A percentile compares a stretch with the other conserved stretches of the same genome.
Conservation (phyloP, 2,113 vertebrate species). For the Atractosteus spatula region DNA sequence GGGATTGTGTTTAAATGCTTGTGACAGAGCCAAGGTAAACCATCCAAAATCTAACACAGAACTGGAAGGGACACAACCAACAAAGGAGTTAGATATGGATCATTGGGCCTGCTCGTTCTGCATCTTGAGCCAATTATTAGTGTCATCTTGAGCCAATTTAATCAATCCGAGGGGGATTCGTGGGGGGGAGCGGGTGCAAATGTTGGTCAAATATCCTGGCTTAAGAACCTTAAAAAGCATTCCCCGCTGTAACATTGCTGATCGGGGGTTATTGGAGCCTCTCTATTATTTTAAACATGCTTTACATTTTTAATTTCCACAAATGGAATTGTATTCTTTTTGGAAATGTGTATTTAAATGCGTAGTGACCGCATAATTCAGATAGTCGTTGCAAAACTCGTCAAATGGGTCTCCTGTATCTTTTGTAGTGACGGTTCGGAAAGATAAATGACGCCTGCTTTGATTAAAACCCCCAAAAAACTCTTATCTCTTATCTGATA, state of each 20-base stretch:
- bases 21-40: slow-evolving; percentile 97
- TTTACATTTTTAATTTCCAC: slow-evolving; percentile 6
- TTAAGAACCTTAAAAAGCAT: slow-evolving; percentile 49
- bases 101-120: slow-evolving; percentile 83
- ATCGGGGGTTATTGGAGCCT: slow-evolving; percentile 8
- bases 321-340: not conserved
- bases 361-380: no score
- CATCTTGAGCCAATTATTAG: slow-evolving; percentile 99
- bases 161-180: slow-evolving; percentile 88
- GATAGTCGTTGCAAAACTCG: no score
- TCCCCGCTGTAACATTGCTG: slow-evolving; percentile 14
- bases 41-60: slow-evolving; percentile 92
- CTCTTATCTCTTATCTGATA: no score
- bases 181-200: slow-evolving; percentile 76
- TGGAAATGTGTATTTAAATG: no score
- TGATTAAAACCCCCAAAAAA: not conserved
- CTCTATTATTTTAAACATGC: slow-evolving; percentile 17
- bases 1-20: slow-evolving; percentile 93
- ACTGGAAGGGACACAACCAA: slow-evolving; percentile 88
- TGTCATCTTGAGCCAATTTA: slow-evolving; percentile 99
- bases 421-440: not conserved
- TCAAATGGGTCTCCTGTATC: no score
- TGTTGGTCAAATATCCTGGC: slow-evolving; percentile 90
- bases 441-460: not conserved
- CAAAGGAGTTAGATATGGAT: slow-evolving; percentile 90